Base-by-base conservation (phyloP, 1,140 invertebrate genomes). In the Sarcophaga bullata region DNA sequence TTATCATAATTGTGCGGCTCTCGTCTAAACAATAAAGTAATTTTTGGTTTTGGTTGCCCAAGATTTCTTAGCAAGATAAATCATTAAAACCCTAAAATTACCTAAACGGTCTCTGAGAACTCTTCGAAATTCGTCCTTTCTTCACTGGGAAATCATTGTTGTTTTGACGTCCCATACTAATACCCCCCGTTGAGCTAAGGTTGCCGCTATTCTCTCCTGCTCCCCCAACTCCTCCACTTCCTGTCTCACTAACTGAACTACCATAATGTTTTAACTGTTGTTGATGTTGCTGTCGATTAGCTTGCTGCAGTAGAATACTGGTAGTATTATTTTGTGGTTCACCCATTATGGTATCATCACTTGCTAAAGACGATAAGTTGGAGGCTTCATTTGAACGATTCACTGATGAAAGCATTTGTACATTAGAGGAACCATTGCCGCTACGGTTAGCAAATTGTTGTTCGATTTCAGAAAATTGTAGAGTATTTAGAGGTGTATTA, bases 1-100 rank as follows among this genome's bases (percentile, higher is more conserved):
- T 90, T 90, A 84, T 90, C 89, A 82, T 90, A 90, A 82, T 90
- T 90, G 50, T 90, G 89, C 7, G 89, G 88, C 83, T 90, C 88
- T 0, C 89, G 85, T 7, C 87, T 84, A 48, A 73, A 81, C 50
- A 68, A 68, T 68, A 68, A 68, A 68, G 62, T 68, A 52, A 62
- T 58, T 37, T 52, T 37, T 72, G 15, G n/a, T 17, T 68, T 68
- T 8, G 62, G 9, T 68, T 68, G 62, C 62, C 62, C 62, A 68
- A 19, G 54, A 58, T n/a, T 58, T 58, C 54, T 58, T n/a, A 58
- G 62, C 17, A 68, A 25, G 62, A 9, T 68, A 68, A 6, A 81
- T 47, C 47, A 78, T 54, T 76, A 75, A 48, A 68, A 68, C 62
- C 62, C 17, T 68, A 68, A 8, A 54, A 15, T 73, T 83, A 84